Conservation (phyloP, 2,888 invertebrate species). For the Chrysotoxum bicinctum region DNA sequence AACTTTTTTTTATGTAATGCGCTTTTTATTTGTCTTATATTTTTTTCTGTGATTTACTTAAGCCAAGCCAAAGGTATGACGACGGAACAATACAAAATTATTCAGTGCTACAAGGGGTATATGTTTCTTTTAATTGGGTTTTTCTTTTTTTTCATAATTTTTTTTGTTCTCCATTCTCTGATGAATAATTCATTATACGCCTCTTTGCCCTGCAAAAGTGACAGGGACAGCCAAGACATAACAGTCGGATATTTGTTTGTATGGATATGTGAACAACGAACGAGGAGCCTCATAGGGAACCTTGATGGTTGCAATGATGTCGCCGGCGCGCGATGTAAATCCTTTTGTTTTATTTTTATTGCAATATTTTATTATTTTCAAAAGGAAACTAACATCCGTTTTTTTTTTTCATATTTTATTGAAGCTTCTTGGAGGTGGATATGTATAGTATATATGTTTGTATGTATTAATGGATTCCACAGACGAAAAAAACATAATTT, state of each 20-base stretch:
- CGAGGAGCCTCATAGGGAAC: slow-evolving; percentile 41
- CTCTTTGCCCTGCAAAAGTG: slow-evolving; percentile 43
- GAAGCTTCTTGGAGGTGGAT: background rate
- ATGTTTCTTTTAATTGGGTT: slow-evolving; percentile 40
- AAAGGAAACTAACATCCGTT: slow-evolving; percentile 66
- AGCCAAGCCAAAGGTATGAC: slow-evolving; percentile 28
- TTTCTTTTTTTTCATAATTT: slow-evolving; percentile 38
- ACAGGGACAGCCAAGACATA: slow-evolving; percentile 26
- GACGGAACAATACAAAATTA: slow-evolving; percentile 13
- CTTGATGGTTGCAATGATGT: slow-evolving; percentile 53
- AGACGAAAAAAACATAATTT: slow-evolving; percentile 4
- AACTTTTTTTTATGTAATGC: slow-evolving; percentile 16
- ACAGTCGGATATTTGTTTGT: slow-evolving; percentile 5
- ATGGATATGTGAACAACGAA: background rate
- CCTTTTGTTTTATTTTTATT: slow-evolving; percentile 36
- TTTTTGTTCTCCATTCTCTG: slow-evolving; percentile 19
- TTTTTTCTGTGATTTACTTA: slow-evolving; percentile 21
- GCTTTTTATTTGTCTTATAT: slow-evolving; percentile 21
- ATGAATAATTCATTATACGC: slow-evolving; percentile 70
- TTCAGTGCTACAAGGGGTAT: slow-evolving; percentile 58
- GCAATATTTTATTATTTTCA: slow-evolving; percentile 44
- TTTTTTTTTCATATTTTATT: background rate
- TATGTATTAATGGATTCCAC: no score
- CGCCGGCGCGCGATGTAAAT: slow-evolving; percentile 35
- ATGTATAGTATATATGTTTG: background rate